Evolutionary conservation across 1,140 invertebrate genomes (phyloP).

Genomic region (Dreissena polymorpha): DNA sequence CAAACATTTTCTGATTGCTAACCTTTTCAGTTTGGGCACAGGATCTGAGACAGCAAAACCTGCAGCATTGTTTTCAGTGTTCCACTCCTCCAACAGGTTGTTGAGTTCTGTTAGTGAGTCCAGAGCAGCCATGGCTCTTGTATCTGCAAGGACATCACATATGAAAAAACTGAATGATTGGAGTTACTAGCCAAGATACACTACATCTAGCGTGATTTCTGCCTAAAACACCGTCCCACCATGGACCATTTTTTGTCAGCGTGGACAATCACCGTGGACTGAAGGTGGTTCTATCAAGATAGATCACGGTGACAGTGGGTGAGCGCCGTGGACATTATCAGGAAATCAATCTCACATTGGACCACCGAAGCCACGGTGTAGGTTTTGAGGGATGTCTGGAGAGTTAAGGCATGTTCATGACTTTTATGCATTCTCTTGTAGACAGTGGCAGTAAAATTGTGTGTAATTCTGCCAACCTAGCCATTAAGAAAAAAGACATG

Average conservation of each 20-base stretch:
- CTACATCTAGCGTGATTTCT: no score
- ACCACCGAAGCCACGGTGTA: no score
- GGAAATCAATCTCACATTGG: no score
- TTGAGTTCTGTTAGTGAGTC: slow-evolving; percentile 64
- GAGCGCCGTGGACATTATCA: no score
- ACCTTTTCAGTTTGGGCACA: slow-evolving; percentile 57
- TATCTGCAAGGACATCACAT: not conserved
- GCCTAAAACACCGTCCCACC: not conserved
- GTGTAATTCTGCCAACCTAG: no score
- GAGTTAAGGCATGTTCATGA: no score
- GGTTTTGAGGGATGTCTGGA: no score
- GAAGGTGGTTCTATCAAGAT: not conserved
- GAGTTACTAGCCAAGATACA: not conserved
- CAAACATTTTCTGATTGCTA: no score
- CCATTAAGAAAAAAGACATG: no score
- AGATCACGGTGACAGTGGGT: not conserved
- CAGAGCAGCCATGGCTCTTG: slow-evolving; percentile 63
- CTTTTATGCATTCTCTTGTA: no score
- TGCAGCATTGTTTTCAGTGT: slow-evolving; percentile 46
- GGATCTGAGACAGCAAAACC: slow-evolving; percentile 50
- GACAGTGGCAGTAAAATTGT: no score
- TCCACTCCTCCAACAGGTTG: slow-evolving; percentile 67
- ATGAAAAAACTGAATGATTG: not conserved
- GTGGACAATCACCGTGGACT: not conserved
- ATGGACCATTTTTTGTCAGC: not conserved